Evolutionary conservation across 2,888 invertebrate genomes (phyloP).

Genomic region (Ellobium chinense): DNA sequence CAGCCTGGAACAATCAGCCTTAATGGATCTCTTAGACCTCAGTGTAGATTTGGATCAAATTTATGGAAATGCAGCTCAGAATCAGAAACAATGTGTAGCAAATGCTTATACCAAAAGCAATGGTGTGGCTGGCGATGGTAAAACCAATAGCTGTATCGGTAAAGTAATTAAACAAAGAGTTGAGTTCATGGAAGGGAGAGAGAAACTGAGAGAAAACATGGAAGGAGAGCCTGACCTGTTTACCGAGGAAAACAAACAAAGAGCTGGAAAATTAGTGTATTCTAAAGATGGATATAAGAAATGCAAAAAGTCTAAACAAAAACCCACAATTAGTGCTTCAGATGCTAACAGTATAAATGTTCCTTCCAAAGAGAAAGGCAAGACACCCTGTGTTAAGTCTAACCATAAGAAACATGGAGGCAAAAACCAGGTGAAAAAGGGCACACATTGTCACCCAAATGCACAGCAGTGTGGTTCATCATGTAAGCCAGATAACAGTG

Average conservation of each 20-base stretch:
- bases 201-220: background rate
- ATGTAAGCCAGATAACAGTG: background rate
- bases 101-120: background rate
- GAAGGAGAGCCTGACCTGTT: slow-evolving; percentile 11
- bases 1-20: slow-evolving; percentile 15
- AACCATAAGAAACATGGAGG: background rate
- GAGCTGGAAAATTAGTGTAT: slow-evolving; percentile 30
- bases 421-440: background rate
- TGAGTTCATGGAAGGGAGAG: slow-evolving; percentile 4
- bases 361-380: background rate
- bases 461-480: background rate
- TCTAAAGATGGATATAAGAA: slow-evolving; percentile 21
- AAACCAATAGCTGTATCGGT: background rate
- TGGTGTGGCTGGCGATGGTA: background rate
- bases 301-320: background rate
- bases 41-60: background rate
- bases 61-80: background rate
- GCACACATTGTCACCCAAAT: background rate
- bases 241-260: slow-evolving; percentile 11
- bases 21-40: slow-evolving; percentile 19
- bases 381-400: background rate
- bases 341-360: background rate
- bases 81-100: background rate
- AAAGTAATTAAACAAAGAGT: slow-evolving; percentile 22
- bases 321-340: background rate